These are phyloP conservation scores for Artemia franciscana DNA, from an alignment of 1,140 invertebrate genomes.

Conservation along the genomic window DNA sequence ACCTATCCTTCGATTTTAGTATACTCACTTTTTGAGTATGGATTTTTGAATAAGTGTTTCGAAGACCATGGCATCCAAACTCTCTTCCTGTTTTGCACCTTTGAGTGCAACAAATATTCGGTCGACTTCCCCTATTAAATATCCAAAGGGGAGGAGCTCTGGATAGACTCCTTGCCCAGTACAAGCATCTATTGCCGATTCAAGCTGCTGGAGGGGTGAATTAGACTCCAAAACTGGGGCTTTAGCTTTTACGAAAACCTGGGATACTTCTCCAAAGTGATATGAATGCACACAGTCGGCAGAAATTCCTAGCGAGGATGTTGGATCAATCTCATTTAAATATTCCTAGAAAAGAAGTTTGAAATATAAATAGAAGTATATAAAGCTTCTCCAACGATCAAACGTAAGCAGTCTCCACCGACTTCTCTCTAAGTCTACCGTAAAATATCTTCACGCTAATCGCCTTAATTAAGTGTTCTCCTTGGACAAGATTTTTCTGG, in stretches of 20 bases:
- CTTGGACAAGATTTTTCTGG: too few species aligned
- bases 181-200: conserved; percentile 16
- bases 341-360: too few species aligned
- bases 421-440: too few species aligned
- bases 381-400: too few species aligned
- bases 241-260: conserved; percentile 17
- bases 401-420: too few species aligned
- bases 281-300: conserved; percentile 73
- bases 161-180: conserved; percentile 34
- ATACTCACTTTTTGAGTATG: conserved; percentile 52
- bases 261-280: conserved; percentile 62
- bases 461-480: too few species aligned
- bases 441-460: too few species aligned
- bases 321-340: conserved; percentile 69
- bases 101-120: conserved; percentile 30
- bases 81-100: conserved; percentile 56
- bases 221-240: neutral
- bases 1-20: too few species aligned
- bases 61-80: conserved; percentile 77
- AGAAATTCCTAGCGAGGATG: conserved; percentile 67
- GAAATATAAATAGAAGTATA: too few species aligned
- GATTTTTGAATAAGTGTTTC: conserved; percentile 89
- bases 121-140: conserved; percentile 55
- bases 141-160: conserved; percentile 75
- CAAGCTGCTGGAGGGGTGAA: neutral